Evolutionary conservation across 2,113 vertebrate species (phyloP).

Genomic region (Salvelinus alpinus): DNA sequence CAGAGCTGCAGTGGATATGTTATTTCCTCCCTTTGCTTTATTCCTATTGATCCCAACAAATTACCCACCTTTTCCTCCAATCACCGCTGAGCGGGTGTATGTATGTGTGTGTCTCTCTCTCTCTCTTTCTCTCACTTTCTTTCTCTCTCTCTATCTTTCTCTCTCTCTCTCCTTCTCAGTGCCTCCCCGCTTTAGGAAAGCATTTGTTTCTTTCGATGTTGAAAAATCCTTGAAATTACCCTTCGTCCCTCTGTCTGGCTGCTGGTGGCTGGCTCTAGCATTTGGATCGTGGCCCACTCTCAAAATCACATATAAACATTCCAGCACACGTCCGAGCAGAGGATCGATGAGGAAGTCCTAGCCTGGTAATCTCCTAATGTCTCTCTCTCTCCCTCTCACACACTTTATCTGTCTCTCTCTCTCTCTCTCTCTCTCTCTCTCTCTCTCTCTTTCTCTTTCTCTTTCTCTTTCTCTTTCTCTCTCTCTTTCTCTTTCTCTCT

Average conservation of each 20-base stretch:
- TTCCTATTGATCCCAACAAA: constrained; percentile 34
- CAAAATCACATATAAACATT: constrained; percentile 35
- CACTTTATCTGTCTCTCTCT: not conserved
- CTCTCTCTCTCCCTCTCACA: not conserved
- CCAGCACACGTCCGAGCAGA: not conserved
- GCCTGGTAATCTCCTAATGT: constrained; percentile 33
- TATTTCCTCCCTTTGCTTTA: constrained; percentile 6
- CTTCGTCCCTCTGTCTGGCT: not conserved
- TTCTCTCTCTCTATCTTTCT: no score
- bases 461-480: no score
- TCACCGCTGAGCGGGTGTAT: constrained; percentile 10
- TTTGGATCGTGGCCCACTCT: constrained; percentile 8
- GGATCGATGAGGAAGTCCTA: constrained; percentile 38
- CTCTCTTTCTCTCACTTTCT: no score
- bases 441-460: not conserved
- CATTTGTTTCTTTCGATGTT: constrained; percentile 30
- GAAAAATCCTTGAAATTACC: constrained; percentile 41
- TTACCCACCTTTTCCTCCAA: constrained; percentile 23
- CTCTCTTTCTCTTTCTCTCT: no score
- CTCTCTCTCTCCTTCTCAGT: not conserved
- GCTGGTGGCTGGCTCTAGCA: constrained; percentile 7
- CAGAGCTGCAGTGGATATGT: constrained; percentile 1
- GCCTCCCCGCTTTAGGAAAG: constrained; percentile 8
- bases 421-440: no score
- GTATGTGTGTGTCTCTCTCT: no score